These are phyloP conservation scores for Pterophyllum scalare DNA, from an alignment of 2,113 vertebrate genomes.

Conservation along the genomic window DNA sequence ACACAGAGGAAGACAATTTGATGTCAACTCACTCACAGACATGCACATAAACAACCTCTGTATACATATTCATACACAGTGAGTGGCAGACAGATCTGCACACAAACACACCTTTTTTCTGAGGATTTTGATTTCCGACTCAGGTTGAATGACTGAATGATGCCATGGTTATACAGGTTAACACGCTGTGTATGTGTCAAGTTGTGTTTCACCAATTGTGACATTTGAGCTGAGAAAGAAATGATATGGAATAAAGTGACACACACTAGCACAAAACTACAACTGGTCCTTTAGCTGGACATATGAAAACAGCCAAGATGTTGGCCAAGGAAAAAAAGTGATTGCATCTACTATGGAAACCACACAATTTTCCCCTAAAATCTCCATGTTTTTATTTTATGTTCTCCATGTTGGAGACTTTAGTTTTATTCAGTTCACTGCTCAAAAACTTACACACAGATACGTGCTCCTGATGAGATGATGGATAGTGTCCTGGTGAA, in stretches of 20 bases:
- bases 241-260: slow-evolving; percentile 38
- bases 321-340: neutral
- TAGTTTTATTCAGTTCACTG: no score
- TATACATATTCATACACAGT: slow-evolving; percentile 9
- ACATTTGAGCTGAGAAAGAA: slow-evolving; percentile 27
- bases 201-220: slow-evolving; percentile 3
- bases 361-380: neutral
- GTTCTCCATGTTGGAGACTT: neutral
- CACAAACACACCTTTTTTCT: slow-evolving; percentile 9
- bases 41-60: neutral
- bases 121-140: slow-evolving; percentile 35
- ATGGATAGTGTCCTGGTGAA: no score
- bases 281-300: neutral
- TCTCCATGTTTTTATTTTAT: neutral
- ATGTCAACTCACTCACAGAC: slow-evolving; percentile 32
- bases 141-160: slow-evolving; percentile 43
- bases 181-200: slow-evolving; percentile 19
- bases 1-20: slow-evolving; percentile 29
- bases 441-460: no score
- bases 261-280: neutral
- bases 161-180: slow-evolving; percentile 28
- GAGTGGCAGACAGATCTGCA: neutral
- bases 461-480: no score
- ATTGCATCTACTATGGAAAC: neutral
- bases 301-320: neutral